These are phyloP conservation scores for Tortrix viridana DNA, from an alignment of 2,888 invertebrate genomes.

Conservation along the genomic window DNA sequence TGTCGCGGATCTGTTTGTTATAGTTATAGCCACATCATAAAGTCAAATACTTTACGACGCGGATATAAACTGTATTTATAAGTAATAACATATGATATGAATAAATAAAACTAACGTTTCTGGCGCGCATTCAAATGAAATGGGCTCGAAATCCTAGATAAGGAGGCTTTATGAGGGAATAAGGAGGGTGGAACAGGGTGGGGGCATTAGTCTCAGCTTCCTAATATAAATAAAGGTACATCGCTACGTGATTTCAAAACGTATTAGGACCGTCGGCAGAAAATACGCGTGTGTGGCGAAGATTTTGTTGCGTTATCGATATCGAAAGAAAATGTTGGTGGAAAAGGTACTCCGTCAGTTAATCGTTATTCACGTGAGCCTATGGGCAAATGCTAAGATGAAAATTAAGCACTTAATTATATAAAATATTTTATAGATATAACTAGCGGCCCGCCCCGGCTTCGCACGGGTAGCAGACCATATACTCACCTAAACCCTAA, in stretches of 20 bases:
- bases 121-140: slow-evolving; percentile 75
- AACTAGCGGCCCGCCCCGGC: too few species aligned
- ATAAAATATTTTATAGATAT: too few species aligned
- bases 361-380: too few species aligned
- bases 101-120: slow-evolving; percentile 61
- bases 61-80: slow-evolving; percentile 34
- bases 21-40: slow-evolving; percentile 20
- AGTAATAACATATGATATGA: slow-evolving; percentile 38
- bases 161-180: slow-evolving; percentile 72
- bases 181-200: slow-evolving; percentile 50
- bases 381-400: too few species aligned
- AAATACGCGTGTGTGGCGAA: not conserved
- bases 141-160: slow-evolving; percentile 79
- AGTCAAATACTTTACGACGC: slow-evolving; percentile 21
- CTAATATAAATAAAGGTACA: slow-evolving; percentile 48
- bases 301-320: not conserved
- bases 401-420: too few species aligned
- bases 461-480: too few species aligned
- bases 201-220: slow-evolving; percentile 50
- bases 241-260: slow-evolving; percentile 37
- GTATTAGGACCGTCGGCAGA: slow-evolving; percentile 28
- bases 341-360: not conserved
- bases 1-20: not conserved
- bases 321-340: not conserved
- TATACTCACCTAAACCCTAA: too few species aligned